Evolutionary conservation across 2,113 vertebrate genomes (phyloP).

Genomic region (Setophaga coronata): DNA sequence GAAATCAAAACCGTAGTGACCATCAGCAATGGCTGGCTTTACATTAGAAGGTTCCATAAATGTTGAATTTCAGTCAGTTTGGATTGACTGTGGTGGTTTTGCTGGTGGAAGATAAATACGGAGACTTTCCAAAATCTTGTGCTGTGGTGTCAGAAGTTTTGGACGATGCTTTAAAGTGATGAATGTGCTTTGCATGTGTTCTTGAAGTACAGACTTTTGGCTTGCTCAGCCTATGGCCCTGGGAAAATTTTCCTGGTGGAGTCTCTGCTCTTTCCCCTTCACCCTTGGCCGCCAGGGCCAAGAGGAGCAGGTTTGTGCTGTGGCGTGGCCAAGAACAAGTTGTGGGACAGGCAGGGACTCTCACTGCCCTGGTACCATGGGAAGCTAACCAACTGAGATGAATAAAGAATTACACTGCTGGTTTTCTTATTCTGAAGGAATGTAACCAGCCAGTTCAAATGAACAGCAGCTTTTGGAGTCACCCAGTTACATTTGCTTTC

Average conservation of each 20-base stretch:
- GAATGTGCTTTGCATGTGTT: background rate
- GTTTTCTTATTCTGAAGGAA: background rate
- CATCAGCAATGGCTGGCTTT: background rate
- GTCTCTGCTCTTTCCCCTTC: background rate
- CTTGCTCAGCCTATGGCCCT: background rate
- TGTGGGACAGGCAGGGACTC: background rate
- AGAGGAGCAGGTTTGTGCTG: background rate
- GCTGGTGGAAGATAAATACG: background rate
- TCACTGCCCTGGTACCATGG: background rate
- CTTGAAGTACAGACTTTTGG: background rate
- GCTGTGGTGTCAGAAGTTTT: background rate
- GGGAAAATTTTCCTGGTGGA: background rate
- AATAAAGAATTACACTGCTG: background rate
- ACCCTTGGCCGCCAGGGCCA: rapidly evolving
- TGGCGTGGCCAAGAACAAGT: rapidly evolving
- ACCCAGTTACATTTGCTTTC: background rate
- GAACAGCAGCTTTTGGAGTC: background rate
- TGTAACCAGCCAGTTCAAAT: background rate
- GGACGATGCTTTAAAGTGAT: background rate
- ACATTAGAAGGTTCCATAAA: background rate
- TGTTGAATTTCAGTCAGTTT: background rate
- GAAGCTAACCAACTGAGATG: background rate
- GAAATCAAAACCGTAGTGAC: background rate
- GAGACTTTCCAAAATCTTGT: background rate
- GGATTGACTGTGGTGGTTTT: background rate